A percentile compares a stretch with the other conserved stretches of the same genome.
Evolutionary conservation across 2,888 invertebrate genomes (phyloP).

Genomic region (Xestoiulus laeticollis): DNA sequence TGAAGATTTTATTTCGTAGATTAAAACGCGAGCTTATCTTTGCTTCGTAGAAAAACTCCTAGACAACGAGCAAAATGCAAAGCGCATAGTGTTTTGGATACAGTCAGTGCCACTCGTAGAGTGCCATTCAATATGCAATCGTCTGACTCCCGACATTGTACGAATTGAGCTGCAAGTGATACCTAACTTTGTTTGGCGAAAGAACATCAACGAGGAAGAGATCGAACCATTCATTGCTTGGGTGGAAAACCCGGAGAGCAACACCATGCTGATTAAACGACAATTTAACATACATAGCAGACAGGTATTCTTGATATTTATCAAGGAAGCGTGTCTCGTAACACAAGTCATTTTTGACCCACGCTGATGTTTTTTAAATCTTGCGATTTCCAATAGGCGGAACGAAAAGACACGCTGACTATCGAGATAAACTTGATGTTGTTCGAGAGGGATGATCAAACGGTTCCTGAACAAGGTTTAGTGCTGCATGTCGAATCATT

Average conservation of each 20-base stretch:
- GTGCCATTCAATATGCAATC: background rate
- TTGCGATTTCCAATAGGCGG: background rate
- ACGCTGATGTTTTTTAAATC: background rate
- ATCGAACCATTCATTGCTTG: slow-evolving; percentile 39
- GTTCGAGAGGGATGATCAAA: background rate
- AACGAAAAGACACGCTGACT: background rate
- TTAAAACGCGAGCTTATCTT: background rate
- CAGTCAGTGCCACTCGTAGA: slow-evolving; percentile 33
- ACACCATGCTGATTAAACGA: background rate
- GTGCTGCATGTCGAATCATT: slow-evolving; percentile 28
- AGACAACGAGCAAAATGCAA: background rate
- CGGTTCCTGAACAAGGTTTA: background rate
- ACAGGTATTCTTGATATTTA: slow-evolving; percentile 4
- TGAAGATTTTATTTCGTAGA: background rate
- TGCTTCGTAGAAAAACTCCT: background rate
- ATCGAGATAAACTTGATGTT: slow-evolving; percentile 2
- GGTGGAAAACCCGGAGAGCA: background rate
- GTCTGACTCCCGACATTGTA: background rate
- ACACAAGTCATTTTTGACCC: background rate
- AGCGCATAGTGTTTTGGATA: background rate
- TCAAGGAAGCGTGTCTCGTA: background rate
- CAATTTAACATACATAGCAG: background rate
- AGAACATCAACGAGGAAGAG: background rate
- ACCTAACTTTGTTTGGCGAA: slow-evolving; percentile 37
- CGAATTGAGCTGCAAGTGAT: background rate